A percentile compares a stretch with the other conserved stretches of the same genome.
These are phyloP conservation scores for Cirrhinus molitorella DNA, from an alignment of 2,797 vertebrate species.

Conservation along the genomic window DNA sequence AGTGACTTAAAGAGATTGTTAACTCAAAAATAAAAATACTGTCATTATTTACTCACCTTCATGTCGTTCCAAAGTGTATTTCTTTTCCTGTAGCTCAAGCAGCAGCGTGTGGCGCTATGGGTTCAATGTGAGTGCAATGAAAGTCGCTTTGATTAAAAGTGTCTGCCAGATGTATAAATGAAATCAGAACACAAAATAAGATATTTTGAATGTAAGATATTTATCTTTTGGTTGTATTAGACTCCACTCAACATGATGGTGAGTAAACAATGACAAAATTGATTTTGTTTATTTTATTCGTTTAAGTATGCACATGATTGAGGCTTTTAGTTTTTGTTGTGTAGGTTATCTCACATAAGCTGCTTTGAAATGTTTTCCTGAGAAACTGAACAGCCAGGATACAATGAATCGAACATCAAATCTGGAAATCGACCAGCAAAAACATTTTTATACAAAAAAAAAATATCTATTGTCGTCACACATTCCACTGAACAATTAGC, in stretches of 20 bases:
- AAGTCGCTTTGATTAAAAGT: background rate
- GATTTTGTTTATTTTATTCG: background rate
- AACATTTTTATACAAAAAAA: slow-evolving; percentile 11
- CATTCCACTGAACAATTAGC: slow-evolving; percentile 31
- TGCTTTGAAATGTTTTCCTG: slow-evolving; percentile 19
- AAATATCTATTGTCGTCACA: background rate
- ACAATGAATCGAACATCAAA: background rate
- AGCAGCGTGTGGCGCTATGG: background rate
- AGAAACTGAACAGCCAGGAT: background rate
- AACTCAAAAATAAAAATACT: background rate
- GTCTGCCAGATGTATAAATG: no score
- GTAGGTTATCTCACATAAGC: background rate
- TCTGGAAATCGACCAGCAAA: slow-evolving; percentile 17
- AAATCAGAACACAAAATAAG: background rate
- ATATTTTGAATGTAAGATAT: background rate
- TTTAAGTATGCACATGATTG: background rate
- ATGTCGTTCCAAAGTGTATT: background rate
- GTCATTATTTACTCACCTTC: background rate
- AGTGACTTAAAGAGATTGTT: background rate
- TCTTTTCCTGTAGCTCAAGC: background rate
- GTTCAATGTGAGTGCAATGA: background rate
- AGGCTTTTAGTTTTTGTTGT: slow-evolving; percentile 30
- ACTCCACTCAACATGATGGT: background rate
- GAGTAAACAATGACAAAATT: background rate
- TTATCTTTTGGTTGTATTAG: background rate